phyloP scores from a whole-genome alignment of 2,113 vertebrate species.

The Danionella cerebrum region DNA sequence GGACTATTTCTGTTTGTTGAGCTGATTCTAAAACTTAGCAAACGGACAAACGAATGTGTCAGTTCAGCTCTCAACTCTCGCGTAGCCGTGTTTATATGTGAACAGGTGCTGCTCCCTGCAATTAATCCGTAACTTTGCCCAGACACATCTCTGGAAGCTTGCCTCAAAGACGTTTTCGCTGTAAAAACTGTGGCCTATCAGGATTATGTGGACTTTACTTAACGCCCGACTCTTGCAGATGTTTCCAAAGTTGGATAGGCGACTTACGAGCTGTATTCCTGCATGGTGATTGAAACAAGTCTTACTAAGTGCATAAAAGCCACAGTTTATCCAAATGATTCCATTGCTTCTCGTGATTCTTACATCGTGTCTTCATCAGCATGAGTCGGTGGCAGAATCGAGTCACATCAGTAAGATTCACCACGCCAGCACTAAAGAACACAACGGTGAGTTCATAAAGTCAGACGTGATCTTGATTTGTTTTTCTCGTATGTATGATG shows the following conservation, averaged over 20 bases:
- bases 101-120: conserved; percentile 74
- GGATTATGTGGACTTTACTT: conserved; percentile 89
- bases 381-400: conserved; percentile 78
- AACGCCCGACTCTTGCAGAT: conserved; percentile 67
- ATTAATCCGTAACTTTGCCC: not conserved
- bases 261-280: conserved; percentile 65
- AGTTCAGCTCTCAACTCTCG: not conserved
- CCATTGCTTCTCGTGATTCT: conserved; percentile 83
- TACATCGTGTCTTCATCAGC: conserved; percentile 79
- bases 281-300: conserved; percentile 73
- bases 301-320: conserved; percentile 56
- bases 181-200: conserved; percentile 54
- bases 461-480: not conserved
- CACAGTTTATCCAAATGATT: conserved; percentile 87
- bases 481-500: not conserved
- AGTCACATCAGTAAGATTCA: conserved; percentile 81
- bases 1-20: not conserved
- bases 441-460: conserved; percentile 77
- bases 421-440: conserved; percentile 79
- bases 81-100: conserved; percentile 27
- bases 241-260: conserved; percentile 75
- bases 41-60: not conserved
- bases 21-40: not conserved
- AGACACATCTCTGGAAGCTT: conserved; percentile 54
- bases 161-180: conserved; percentile 27